Evolutionary conservation across 2,888 invertebrate genomes (phyloP), one percentile per base, ranked within the genome.

Genomic region (Epinotia brunnichana): DNA sequence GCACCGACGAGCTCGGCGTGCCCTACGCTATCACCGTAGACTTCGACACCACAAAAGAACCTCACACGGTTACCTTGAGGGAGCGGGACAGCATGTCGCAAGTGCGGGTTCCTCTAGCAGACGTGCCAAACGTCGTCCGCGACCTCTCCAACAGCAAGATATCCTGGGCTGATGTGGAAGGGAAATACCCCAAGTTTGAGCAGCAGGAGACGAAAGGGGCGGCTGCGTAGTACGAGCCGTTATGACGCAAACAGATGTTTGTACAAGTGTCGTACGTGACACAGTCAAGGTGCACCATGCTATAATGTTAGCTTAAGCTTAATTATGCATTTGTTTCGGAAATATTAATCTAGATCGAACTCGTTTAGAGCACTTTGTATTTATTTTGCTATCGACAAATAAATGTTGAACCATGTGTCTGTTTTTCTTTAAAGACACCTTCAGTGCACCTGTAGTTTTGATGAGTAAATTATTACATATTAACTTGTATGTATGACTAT

Each of bases 21-120:
- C 99, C 99, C 0, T 99, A 98, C 91, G 99, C 98, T 62, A 96
- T 99, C 70, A 99, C 99, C 0, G 96, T 99, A 63, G 99, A 99
- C 92, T 99, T 99, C 92, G 99, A 99, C 85, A 97, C 98, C 0
- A 88, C 98, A 2, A 97, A 97, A 83, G 95, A 94, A 75, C 98
- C 99, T 0, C 95, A 97, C 85, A 96, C 97, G 62, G 99, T 97
- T 0, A 99, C 99, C 0, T 94, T 99, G 72, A 94, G 99, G 77
- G 99, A 99, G 90, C 94, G 99, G 77, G 98, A 99, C 86, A 95
- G 96, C 17, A 99, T 99, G 97, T 95, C 95, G 66, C 99, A 99
- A 95, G 96, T 99, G 74, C 95, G 99, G 82, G 94, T 98, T 80
- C 95, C 96, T 73, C 83, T 98, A 76, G 94, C 94, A 62, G 97